These are phyloP conservation scores for Saccostrea glomerata DNA, from an alignment of 1,140 invertebrate species.

Conservation along the genomic window DNA sequence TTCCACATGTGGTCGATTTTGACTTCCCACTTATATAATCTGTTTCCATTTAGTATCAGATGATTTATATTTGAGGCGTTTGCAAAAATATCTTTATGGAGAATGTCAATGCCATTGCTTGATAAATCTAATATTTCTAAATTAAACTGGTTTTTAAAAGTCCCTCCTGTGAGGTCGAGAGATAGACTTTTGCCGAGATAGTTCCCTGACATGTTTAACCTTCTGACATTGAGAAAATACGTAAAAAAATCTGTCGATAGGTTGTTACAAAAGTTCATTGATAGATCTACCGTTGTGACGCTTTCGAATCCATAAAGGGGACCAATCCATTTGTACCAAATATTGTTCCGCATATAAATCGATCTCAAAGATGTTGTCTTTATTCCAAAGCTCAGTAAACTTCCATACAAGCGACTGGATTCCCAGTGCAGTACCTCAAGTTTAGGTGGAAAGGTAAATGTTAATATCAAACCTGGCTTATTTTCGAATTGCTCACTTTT, in stretches of 20 bases:
- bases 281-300: background rate
- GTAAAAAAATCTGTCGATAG: background rate
- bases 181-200: background rate
- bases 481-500: background rate
- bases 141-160: background rate
- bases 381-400: background rate
- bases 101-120: background rate
- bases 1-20: background rate
- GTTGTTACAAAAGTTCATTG: background rate
- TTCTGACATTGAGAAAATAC: background rate
- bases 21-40: background rate
- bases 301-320: background rate
- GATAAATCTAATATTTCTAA: background rate
- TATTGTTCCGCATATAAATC: background rate
- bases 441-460: background rate
- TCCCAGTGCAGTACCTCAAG: background rate
- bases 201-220: background rate
- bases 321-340: background rate
- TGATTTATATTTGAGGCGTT: background rate
- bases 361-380: background rate
- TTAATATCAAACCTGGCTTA: background rate
- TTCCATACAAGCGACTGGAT: background rate
- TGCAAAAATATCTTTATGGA: background rate
- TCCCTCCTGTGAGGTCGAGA: background rate
- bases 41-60: background rate